A percentile compares a stretch with the other conserved stretches of the same genome.
Conservation (phyloP, 2,113 vertebrate species). For the Illadopsis cleaveri region DNA sequence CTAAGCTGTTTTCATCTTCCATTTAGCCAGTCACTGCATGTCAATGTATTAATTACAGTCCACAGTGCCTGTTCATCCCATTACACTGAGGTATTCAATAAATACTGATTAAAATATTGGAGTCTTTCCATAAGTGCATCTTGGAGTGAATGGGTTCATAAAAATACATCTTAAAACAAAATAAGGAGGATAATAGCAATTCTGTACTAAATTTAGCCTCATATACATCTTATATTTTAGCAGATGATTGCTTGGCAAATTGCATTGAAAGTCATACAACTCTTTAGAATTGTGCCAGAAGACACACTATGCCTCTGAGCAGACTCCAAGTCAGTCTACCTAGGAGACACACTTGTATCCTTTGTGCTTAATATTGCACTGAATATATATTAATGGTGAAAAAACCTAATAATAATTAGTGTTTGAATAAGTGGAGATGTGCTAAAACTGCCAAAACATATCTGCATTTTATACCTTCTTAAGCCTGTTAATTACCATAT, state of each 20-base stretch:
- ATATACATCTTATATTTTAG: background rate
- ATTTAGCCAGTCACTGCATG: background rate
- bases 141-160: background rate
- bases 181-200: background rate
- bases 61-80: background rate
- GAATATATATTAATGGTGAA: background rate
- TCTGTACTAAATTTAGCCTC: background rate
- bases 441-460: background rate
- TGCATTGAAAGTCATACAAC: background rate
- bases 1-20: background rate
- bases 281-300: background rate
- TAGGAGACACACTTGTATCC: background rate
- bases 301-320: background rate
- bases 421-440: background rate
- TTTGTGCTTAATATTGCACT: background rate
- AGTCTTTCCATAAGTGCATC: background rate
- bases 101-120: background rate
- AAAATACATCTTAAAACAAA: background rate
- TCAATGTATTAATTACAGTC: conserved; percentile 36
- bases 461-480: background rate
- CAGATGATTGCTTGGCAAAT: background rate
- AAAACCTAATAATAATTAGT: background rate
- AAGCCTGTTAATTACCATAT: background rate
- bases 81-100: conserved; percentile 31
- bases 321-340: background rate